Conservation (phyloP, 2,113 vertebrate species). For the Copsychus sechellarum region DNA sequence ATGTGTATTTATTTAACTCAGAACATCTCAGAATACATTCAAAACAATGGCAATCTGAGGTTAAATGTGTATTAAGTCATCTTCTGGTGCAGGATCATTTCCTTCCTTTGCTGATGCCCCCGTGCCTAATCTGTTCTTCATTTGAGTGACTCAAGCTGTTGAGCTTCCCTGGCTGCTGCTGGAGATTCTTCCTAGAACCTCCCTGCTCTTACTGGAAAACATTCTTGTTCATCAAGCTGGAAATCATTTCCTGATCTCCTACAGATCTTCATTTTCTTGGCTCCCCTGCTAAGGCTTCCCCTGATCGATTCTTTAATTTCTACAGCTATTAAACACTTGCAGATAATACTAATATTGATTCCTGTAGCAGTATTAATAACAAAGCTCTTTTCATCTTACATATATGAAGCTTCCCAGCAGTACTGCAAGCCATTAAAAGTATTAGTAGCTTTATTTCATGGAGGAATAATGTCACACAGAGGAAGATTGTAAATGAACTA, state of each 20-base stretch:
- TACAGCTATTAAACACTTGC: neutral
- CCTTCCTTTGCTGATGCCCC: constrained; percentile 31
- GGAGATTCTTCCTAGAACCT: constrained; percentile 41
- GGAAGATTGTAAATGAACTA: neutral
- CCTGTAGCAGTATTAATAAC: neutral
- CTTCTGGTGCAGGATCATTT: constrained; percentile 39
- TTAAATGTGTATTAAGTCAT: constrained; percentile 22
- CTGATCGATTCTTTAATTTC: constrained; percentile 12
- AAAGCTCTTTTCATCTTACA: neutral
- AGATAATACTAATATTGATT: neutral
- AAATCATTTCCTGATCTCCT: constrained; percentile 31
- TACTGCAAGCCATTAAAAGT: neutral
- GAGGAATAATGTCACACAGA: neutral
- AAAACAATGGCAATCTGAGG: constrained; percentile 37
- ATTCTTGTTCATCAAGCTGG: neutral
- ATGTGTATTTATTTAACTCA: constrained; percentile 3
- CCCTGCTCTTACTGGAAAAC: constrained; percentile 40
- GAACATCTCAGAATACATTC: constrained; percentile 2
- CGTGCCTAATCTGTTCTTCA: constrained; percentile 31
- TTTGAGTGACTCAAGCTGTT: constrained; percentile 21
- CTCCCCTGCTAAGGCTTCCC: neutral
- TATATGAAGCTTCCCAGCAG: constrained; percentile 30
- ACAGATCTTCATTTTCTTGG: constrained; percentile 27
- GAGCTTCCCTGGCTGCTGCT: constrained; percentile 45
- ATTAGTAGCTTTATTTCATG: constrained; percentile 7